Evolutionary conservation across 2,888 invertebrate species (phyloP), one percentile per base, ranked within the genome.

Genomic region (Agrilus cyanescens): DNA sequence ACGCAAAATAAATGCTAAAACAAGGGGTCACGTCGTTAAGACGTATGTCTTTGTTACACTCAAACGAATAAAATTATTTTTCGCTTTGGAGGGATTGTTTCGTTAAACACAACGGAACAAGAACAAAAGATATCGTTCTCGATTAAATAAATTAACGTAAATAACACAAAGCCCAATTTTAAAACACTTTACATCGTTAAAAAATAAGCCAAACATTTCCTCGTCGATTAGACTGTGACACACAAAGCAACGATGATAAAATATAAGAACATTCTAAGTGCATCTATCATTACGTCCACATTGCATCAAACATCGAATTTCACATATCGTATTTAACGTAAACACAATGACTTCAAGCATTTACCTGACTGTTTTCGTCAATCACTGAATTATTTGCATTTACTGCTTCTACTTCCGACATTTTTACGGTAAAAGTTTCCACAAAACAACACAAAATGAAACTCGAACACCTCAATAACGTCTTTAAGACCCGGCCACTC

Each of bases 401-500:
- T 39, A 63, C 61, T 49, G 65, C 55, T 49, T 66, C 66, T 33
- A 65, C 61, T 56, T 68, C 67, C 33, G 68, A 68, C 68, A 68
- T 68, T 16, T 34, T 61, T 62, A 63, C 50, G 52, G 51, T 48
- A 50, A 49, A 49, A 52, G 59, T 41, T 48, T 44, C 44, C 45
- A 49, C 50, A 47, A 51, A 56, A 58, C 62, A 60, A 60, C 61
- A 61, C 60, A 60, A 60, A 58, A 63, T 58, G 58, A 59, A 60
- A 55, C 50, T 54, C 57, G 57, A 64, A 45, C 63, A 57, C 57
- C 55, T 55, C 56, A 57, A 57, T 57, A 60, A 61, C 62, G 62
- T 60, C 62, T 59, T 38, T n/a, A 20, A 60, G 62, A 63, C 68
- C 70, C 71, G 71, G 71, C 67, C 67, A 70, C 66, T 74, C 72